Conservation (phyloP, 2,888 invertebrate genomes). For the Tetranychus piercei region DNA sequence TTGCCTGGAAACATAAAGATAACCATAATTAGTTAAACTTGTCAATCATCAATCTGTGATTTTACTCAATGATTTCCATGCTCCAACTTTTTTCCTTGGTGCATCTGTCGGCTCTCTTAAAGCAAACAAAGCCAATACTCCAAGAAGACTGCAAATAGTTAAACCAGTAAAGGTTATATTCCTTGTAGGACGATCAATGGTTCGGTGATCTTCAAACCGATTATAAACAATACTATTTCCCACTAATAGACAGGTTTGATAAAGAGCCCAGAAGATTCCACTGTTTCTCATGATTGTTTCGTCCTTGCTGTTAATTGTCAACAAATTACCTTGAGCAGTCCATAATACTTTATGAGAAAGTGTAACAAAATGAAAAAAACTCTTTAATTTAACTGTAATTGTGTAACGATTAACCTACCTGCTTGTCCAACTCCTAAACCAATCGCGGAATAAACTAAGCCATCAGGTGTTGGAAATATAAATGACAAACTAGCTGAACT, state of each 20-base stretch:
- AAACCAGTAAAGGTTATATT: slow-evolving; percentile 62
- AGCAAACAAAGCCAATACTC: slow-evolving; percentile 41
- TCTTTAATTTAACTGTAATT: neutral
- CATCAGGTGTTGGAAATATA: slow-evolving; percentile 58
- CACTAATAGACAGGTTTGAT: slow-evolving; percentile 80
- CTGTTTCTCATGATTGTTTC: slow-evolving; percentile 80
- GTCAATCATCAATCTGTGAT: neutral
- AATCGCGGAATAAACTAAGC: slow-evolving; percentile 65
- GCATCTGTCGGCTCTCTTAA: slow-evolving; percentile 22
- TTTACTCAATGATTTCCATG: neutral
- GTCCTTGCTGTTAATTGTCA: slow-evolving; percentile 70
- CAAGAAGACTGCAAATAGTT: slow-evolving; percentile 43
- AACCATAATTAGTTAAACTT: neutral
- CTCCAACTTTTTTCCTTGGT: neutral
- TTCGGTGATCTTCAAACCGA: slow-evolving; percentile 59
- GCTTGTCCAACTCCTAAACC: slow-evolving; percentile 79
- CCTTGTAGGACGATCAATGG: slow-evolving; percentile 52
- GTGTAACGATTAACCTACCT: slow-evolving; percentile 28
- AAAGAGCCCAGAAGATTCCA: slow-evolving; percentile 88
- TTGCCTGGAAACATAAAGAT: neutral
- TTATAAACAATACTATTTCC: slow-evolving; percentile 88
- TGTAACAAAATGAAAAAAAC: neutral
- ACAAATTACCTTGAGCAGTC: slow-evolving; percentile 80
- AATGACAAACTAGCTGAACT: slow-evolving; percentile 77
- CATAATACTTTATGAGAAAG: slow-evolving; percentile 47